These are phyloP conservation scores for Mus spicilegus DNA, from an alignment of 2,113 vertebrate species.

Conservation along the genomic window DNA sequence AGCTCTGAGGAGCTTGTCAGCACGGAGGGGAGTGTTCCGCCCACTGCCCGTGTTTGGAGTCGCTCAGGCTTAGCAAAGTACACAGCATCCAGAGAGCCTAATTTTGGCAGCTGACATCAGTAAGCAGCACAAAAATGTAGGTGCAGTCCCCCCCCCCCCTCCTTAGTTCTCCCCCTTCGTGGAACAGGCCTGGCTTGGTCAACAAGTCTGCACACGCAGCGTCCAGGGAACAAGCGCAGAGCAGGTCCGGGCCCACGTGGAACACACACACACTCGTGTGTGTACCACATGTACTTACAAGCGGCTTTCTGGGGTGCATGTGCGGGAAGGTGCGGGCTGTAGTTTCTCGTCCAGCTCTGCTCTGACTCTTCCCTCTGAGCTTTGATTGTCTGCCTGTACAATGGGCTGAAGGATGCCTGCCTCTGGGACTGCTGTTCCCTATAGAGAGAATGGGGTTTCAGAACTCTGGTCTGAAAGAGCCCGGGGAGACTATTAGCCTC, in stretches of 20 bases:
- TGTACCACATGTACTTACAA: neutral
- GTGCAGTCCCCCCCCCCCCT: constrained; percentile 70
- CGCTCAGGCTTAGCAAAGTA: constrained; percentile 77
- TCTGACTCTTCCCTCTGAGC: neutral
- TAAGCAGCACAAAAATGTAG: constrained; percentile 84
- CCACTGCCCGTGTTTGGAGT: constrained; percentile 63
- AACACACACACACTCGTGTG: neutral
- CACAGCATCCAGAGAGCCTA: constrained; percentile 73
- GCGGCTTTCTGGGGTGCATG: neutral
- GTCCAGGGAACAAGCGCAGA: constrained; percentile 66
- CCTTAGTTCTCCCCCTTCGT: constrained; percentile 39
- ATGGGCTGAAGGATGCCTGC: neutral
- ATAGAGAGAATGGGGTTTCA: neutral
- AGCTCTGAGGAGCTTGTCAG: constrained; percentile 56
- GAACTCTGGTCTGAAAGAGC: neutral
- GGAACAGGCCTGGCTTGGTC: constrained; percentile 64
- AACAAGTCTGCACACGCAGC: constrained; percentile 69
- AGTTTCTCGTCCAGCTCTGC: neutral
- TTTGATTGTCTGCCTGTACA: neutral
- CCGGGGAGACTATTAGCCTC: neutral
- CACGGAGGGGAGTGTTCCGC: constrained; percentile 62
- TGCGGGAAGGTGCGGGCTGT: neutral
- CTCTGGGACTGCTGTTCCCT: neutral
- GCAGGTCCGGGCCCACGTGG: constrained; percentile 47
- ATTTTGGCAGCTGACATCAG: constrained; percentile 79